These are phyloP conservation scores for Thalassophryne amazonica DNA, from an alignment of 2,797 vertebrate species.

Conservation along the genomic window DNA sequence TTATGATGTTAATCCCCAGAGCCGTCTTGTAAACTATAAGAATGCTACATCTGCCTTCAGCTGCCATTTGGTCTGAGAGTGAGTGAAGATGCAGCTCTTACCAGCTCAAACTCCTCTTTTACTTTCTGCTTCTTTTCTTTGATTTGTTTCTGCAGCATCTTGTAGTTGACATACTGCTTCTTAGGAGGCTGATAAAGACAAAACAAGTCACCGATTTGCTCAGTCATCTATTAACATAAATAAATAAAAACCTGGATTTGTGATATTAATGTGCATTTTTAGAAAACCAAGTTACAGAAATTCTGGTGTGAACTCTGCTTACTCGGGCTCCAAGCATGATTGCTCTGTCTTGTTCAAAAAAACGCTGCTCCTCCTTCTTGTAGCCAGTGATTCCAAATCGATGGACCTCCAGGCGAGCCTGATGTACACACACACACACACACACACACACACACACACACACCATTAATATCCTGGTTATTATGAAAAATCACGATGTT, in stretches of 20 bases:
- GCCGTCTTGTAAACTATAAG: neutral
- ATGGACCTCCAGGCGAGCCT: slow-evolving; percentile 95
- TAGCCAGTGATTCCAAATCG: slow-evolving; percentile 93
- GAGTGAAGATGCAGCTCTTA: slow-evolving; percentile 54
- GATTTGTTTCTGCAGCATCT: slow-evolving; percentile 83
- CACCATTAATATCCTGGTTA: no score
- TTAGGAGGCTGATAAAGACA: slow-evolving; percentile 81
- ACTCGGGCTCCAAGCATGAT: slow-evolving; percentile 95
- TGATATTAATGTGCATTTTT: neutral
- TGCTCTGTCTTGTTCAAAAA: slow-evolving; percentile 89
- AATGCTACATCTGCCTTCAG: neutral
- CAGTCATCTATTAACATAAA: neutral
- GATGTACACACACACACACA: neutral
- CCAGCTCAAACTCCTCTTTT: slow-evolving; percentile 74
- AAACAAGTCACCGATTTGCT: neutral
- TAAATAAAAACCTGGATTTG: neutral
- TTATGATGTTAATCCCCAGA: neutral
- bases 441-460: neutral
- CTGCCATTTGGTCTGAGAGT: neutral
- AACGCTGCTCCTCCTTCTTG: slow-evolving; percentile 88
- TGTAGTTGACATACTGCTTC: slow-evolving; percentile 88
- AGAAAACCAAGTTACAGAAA: neutral
- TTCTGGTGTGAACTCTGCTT: neutral
- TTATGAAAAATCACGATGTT: no score
- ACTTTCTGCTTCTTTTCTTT: slow-evolving; percentile 79